phyloP scores from a whole-genome alignment of 1,140 invertebrate species.

The Orchesella cincta region DNA sequence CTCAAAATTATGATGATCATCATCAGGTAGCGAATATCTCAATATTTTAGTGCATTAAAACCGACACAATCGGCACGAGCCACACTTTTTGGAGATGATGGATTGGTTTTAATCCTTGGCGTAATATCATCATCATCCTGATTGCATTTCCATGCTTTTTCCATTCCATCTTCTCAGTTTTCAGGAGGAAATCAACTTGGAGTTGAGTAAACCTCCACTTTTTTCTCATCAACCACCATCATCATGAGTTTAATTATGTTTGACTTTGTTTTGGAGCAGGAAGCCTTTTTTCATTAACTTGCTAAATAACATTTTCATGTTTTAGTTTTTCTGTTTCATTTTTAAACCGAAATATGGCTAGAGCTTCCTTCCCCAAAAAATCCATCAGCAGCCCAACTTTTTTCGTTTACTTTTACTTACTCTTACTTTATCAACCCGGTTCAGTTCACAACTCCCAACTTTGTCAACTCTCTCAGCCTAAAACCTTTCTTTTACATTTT shows the following conservation, averaged over 20 bases:
- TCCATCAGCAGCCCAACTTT: too few species aligned
- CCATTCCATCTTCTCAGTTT: background rate
- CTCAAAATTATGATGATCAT: too few species aligned
- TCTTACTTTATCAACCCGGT: constrained; percentile 8
- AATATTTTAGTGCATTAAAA: too few species aligned
- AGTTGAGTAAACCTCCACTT: background rate
- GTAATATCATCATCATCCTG: background rate
- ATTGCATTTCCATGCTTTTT: constrained; percentile 4
- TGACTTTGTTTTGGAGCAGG: background rate
- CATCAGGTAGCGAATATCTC: too few species aligned
- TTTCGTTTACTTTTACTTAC: background rate
- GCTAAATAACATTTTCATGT: constrained; percentile 16
- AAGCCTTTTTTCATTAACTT: background rate
- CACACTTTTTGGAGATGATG: background rate
- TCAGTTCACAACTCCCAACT: background rate
- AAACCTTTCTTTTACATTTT: too few species aligned
- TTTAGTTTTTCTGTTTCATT: too few species aligned
- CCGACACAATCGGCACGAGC: too few species aligned
- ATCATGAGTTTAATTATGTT: constrained; percentile 6
- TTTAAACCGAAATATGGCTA: background rate
- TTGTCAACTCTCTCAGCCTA: constrained; percentile 4
- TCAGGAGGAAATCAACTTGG: background rate
- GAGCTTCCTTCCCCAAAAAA: background rate
- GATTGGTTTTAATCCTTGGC: background rate
- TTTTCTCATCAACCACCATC: background rate